Evolutionary conservation across 2,113 vertebrate genomes (phyloP), one percentile per base, ranked within the genome.

Genomic region (Cranoglanis bouderius): DNA sequence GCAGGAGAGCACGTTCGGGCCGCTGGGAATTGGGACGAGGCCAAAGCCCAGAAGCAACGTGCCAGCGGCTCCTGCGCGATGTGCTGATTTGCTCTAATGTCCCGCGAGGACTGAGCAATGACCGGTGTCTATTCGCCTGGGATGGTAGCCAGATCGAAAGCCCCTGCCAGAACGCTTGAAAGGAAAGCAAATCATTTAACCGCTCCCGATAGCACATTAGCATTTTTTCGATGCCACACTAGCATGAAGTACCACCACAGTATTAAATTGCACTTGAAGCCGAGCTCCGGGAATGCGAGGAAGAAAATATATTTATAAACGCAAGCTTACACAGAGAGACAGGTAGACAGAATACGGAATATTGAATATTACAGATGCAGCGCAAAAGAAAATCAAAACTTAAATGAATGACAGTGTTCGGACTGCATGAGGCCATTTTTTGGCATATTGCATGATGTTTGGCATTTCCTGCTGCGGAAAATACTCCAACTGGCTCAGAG

Each of bases 141-240:
- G 94, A 95, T 21, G 85, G 82, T 43, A 72, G 93, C 93, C 93
- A 95, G 93, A 95, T 93, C 93, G 93, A 95, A 94, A 93, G 87
- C 90, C 94, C 81, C 93, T 95, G 95, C 94, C 94, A 95, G 93
- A 86, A 91, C 87, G 93, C 93, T 93, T 95, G 92, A 95, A 95
- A 95, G 93, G 93, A 94, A 92, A 92, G 93, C 94, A 95, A 95
- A 95, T 94, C 91, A 95, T 94, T 95, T 94, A 94, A 93, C 92
- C 90, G 87, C 88, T 84, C 84, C 83, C 85, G 90, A 91, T 93
- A 82, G 92, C 92, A 88, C 92, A 95, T 95, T 95, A 95, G 93
- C 93, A 94, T 93, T 95, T 91, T 93, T 91, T 90, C 92, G 87
- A 88, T 89, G 80, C 91, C 84, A 32, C 40, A 74, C 87, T 87